Evolutionary conservation across 2,113 vertebrate species (phyloP).

Genomic region (Gallinago paraguaiae): DNA sequence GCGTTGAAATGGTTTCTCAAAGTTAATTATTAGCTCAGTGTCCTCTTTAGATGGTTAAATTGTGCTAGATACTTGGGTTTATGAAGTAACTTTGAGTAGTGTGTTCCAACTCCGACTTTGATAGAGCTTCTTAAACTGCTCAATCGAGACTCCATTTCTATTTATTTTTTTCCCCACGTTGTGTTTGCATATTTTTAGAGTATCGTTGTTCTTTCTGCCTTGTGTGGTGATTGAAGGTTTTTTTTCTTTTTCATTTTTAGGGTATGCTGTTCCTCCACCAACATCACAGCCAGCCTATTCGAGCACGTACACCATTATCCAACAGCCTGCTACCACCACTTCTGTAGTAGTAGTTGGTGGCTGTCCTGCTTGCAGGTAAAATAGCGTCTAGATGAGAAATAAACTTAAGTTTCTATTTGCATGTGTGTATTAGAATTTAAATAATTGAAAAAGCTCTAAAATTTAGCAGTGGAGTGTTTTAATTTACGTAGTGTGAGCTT

Average conservation of each 20-base stretch:
- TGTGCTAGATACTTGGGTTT: neutral
- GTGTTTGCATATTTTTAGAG: neutral
- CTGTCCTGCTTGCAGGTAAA: conserved; percentile 97
- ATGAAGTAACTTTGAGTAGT: neutral
- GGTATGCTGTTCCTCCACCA: conserved; percentile 74
- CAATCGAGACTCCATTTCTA: neutral
- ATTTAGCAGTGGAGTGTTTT: neutral
- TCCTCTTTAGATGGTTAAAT: conserved; percentile 21
- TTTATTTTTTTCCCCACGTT: neutral
- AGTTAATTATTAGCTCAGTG: conserved; percentile 56
- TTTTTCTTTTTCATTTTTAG: conserved; percentile 48
- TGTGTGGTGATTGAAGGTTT: neutral
- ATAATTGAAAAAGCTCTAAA: neutral
- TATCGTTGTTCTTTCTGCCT: neutral
- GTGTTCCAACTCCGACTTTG: neutral
- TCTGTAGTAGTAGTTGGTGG: conserved; percentile 98
- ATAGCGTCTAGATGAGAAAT: neutral
- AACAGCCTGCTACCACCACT: conserved; percentile 78
- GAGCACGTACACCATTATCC: conserved; percentile 86
- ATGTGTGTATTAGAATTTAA: neutral
- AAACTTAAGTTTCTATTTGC: neutral
- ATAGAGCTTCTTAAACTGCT: neutral
- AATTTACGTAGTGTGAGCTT: neutral
- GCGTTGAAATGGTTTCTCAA: neutral
- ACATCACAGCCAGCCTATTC: conserved; percentile 78